Evolutionary conservation across 2,797 vertebrate genomes (phyloP).

Genomic region (Hybognathus amarus): DNA sequence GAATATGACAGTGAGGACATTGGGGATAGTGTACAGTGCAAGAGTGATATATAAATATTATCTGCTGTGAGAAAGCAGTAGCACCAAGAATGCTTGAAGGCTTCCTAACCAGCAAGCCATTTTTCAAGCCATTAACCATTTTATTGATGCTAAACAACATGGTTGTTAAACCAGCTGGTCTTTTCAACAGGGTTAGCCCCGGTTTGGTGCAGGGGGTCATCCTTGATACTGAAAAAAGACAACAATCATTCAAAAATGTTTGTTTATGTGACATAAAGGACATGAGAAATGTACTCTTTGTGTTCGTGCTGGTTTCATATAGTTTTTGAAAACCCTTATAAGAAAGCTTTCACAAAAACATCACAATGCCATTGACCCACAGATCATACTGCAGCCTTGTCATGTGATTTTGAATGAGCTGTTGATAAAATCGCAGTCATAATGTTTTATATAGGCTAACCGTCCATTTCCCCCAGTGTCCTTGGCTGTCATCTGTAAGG

Average conservation of each 20-base stretch:
- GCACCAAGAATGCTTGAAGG: neutral
- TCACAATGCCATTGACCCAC: neutral
- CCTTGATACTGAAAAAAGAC: neutral
- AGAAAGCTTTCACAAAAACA: neutral
- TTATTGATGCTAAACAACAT: neutral
- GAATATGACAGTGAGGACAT: constrained; percentile 75
- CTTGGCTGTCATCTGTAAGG: constrained; percentile 7
- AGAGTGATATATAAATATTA: constrained; percentile 73
- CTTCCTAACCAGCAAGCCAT: neutral
- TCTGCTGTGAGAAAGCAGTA: neutral
- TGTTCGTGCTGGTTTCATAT: neutral
- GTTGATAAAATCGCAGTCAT: neutral
- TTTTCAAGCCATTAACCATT: neutral
- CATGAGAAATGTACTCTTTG: neutral
- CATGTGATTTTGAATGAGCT: neutral
- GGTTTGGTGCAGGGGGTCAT: neutral
- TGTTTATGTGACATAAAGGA: neutral
- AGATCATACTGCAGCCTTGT: constrained; percentile 1
- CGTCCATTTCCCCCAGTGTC: neutral
- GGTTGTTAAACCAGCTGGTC: neutral
- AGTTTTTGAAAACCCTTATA: too few species aligned
- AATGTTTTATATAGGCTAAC: constrained; percentile 35
- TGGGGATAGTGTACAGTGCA: constrained; percentile 70
- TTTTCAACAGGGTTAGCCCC: neutral
- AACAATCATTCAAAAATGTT: neutral